Percentiles rank a stretch among this genome's conserved stretches.
These are phyloP conservation scores for Cantharis rustica DNA, from an alignment of 2,888 invertebrate species.

Conservation along the genomic window DNA sequence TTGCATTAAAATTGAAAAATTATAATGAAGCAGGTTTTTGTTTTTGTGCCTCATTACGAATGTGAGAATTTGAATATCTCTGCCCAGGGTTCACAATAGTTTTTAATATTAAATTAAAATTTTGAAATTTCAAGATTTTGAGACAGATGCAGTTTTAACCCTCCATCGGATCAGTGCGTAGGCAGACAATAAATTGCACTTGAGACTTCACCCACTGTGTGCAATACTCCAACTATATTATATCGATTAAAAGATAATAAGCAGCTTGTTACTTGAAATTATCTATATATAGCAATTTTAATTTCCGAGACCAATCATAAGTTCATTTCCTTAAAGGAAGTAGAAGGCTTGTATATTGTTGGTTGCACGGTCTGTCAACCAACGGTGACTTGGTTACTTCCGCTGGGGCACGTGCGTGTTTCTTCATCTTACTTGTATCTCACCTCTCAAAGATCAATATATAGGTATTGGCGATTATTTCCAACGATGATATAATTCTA, in stretches of 20 bases:
- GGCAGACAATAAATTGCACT: background rate
- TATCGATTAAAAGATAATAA: background rate
- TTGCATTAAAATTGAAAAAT: background rate
- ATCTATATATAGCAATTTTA: conserved; percentile 40
- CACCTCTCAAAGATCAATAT: background rate
- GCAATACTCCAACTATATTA: background rate
- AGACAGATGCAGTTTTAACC: background rate
- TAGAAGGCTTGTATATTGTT: conserved; percentile 46
- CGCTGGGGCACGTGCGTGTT: conserved; percentile 51
- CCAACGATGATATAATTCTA: background rate
- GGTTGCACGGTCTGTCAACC: conserved; percentile 50
- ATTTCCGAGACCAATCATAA: conserved; percentile 53
- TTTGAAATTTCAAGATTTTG: no score
- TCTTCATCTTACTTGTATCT: conserved; percentile 39
- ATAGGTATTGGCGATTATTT: background rate
- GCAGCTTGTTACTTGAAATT: background rate
- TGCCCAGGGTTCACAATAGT: background rate
- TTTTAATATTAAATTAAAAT: no score
- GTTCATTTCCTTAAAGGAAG: conserved; percentile 52
- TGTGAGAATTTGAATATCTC: background rate
- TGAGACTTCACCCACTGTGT: background rate
- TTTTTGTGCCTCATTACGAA: background rate
- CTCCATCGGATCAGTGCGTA: background rate
- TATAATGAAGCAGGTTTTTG: background rate
- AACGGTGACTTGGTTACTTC: conserved; percentile 53